Conservation (phyloP, 2,113 vertebrate species). For the Micromys minutus region DNA sequence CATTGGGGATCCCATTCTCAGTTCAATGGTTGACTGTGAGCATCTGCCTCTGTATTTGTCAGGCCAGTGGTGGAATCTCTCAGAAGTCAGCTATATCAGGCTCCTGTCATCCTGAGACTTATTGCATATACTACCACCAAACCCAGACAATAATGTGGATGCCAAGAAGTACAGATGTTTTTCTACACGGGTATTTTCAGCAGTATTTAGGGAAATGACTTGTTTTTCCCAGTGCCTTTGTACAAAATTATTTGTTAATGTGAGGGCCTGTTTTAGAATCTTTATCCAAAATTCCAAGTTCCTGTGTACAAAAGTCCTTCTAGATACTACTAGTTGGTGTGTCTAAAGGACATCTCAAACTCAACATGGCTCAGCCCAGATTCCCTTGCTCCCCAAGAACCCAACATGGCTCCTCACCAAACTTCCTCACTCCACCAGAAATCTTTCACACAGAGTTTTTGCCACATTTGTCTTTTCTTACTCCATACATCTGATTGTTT, state of each 20-base stretch:
- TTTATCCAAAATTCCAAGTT: slow-evolving; percentile 5
- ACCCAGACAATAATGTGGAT: too few species aligned
- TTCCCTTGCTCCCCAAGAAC: too few species aligned
- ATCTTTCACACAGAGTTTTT: not conserved
- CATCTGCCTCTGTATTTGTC: too few species aligned
- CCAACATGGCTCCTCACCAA: not conserved
- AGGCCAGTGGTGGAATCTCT: too few species aligned
- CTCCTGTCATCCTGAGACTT: too few species aligned
- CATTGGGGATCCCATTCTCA: too few species aligned
- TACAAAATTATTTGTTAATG: not conserved
- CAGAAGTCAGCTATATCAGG: too few species aligned
- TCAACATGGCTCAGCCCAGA: not conserved
- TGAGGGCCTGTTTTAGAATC: not conserved
- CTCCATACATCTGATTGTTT: not conserved
- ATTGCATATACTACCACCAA: too few species aligned
- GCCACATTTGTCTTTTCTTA: not conserved
- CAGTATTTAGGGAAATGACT: not conserved
- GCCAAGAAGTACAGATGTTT: too few species aligned
- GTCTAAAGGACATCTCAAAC: not conserved
- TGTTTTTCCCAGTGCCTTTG: not conserved
- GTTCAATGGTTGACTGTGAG: too few species aligned
- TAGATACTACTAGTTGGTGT: not conserved
- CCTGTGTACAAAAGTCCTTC: not conserved
- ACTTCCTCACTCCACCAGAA: not conserved
- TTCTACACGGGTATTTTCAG: not conserved